Evolutionary conservation across 1,140 invertebrate genomes (phyloP).

Genomic region (Drosophila ogumai): DNA sequence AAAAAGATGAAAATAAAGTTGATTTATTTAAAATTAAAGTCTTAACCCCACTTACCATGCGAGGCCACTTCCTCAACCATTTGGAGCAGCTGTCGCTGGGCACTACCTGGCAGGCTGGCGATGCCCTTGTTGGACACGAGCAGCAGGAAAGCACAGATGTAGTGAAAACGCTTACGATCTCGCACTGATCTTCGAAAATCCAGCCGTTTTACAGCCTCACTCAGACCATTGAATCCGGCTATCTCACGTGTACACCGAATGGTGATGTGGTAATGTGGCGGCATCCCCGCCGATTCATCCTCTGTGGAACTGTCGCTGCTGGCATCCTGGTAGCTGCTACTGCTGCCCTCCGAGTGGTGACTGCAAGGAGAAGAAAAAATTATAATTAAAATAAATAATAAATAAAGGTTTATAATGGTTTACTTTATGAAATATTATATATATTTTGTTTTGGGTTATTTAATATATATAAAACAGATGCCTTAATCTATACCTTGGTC

Average conservation of each 20-base stretch:
- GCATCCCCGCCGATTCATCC: conserved; percentile 85
- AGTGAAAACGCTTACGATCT: conserved; percentile 97
- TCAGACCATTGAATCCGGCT: conserved; percentile 96
- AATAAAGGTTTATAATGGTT: not conserved
- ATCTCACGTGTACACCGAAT: conserved; percentile 97
- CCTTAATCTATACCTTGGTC: not conserved
- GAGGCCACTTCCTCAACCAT: conserved; percentile 97
- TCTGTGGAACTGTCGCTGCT: conserved; percentile 41
- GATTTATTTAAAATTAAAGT: not conserved
- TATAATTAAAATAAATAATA: too few relatives aligned
- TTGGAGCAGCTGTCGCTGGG: conserved; percentile 95
- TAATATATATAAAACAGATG: not conserved
- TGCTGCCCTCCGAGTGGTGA: conserved; percentile 73
- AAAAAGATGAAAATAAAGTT: too few relatives aligned
- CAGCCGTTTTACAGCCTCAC: conserved; percentile 96
- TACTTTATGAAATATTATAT: too few relatives aligned
- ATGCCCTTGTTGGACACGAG: conserved; percentile 94
- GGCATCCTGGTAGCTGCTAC: conserved; percentile 59
- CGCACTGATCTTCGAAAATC: conserved; percentile 97
- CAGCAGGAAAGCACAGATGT: conserved; percentile 96
- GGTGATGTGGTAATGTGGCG: conserved; percentile 96
- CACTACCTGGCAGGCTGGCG: conserved; percentile 93
- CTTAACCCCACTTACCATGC: conserved; percentile 91
- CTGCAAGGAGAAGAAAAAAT: conserved; percentile 34
- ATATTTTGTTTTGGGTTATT: not conserved